Conservation (phyloP, 2,888 invertebrate genomes). For the Teinopalpus imperialis region DNA sequence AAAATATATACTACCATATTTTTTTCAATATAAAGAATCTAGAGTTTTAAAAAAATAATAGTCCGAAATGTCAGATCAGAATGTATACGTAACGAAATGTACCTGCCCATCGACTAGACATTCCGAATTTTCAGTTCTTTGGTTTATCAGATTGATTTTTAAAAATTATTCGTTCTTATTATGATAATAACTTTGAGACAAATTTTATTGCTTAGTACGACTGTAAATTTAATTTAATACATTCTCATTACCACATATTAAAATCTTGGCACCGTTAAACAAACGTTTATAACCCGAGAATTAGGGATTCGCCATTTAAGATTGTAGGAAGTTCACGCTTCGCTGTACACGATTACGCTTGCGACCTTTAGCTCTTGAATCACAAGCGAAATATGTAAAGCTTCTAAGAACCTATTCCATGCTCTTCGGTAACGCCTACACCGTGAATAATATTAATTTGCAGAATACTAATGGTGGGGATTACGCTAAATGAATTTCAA, state of each 20-base stretch:
- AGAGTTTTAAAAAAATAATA: no score
- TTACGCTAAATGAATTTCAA: conserved; percentile 17
- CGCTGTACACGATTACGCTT: conserved; percentile 23
- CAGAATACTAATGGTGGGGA: conserved; percentile 19
- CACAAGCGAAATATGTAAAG: conserved; percentile 23
- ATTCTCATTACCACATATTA: background rate
- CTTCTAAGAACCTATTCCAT: conserved; percentile 19
- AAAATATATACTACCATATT: no score
- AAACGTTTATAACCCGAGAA: conserved; percentile 15
- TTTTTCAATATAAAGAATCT: no score
- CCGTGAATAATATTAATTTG: conserved; percentile 24
- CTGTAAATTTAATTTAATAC: no score
- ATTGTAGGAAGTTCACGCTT: conserved; percentile 23
- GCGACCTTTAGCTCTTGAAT: conserved; percentile 13
- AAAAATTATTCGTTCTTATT: no score
- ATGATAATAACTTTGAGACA: no score
- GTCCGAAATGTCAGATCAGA: no score
- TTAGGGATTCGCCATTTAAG: conserved; percentile 14
- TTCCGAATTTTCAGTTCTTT: no score
- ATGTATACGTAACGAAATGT: no score
- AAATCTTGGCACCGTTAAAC: conserved; percentile 10
- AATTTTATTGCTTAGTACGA: no score
- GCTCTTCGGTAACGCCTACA: conserved; percentile 16
- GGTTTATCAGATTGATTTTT: no score
- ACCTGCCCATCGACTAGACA: no score